A percentile compares a stretch with the other conserved stretches of the same genome.
Conservation (phyloP, 2,888 invertebrate genomes). For the Euphydryas editha region DNA sequence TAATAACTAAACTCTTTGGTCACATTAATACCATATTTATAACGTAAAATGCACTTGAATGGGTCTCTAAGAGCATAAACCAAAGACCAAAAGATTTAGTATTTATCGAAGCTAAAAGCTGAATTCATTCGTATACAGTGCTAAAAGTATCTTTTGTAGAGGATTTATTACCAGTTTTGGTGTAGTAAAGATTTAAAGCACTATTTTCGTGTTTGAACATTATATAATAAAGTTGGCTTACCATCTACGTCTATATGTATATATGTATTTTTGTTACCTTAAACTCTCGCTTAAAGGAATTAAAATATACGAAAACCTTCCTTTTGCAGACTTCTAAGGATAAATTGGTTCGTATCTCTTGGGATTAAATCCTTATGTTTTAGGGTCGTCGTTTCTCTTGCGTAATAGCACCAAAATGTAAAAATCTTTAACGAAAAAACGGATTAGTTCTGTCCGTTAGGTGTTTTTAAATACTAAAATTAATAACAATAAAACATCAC, state of each 20-base stretch:
- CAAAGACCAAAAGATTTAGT: slow-evolving; percentile 38
- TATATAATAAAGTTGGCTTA: slow-evolving; percentile 20
- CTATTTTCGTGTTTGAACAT: slow-evolving; percentile 39
- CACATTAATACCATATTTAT: slow-evolving; percentile 38
- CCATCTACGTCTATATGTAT: background rate
- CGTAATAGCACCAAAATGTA: background rate
- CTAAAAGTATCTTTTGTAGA: slow-evolving; percentile 43
- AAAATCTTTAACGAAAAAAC: background rate
- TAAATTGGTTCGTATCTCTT: background rate
- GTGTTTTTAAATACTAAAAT: too few relatives aligned
- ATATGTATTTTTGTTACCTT: slow-evolving; percentile 10
- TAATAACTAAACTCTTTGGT: slow-evolving; percentile 42
- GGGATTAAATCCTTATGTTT: slow-evolving; percentile 6
- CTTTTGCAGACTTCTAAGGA: background rate
- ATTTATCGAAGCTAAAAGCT: slow-evolving; percentile 43
- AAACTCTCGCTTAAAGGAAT: slow-evolving; percentile 10
- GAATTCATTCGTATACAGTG: slow-evolving; percentile 49
- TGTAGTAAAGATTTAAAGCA: slow-evolving; percentile 36
- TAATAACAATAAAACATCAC: too few relatives aligned
- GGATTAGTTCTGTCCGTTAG: too few relatives aligned
- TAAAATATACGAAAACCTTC: background rate
- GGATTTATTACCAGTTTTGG: slow-evolving; percentile 44
- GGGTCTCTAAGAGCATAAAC: slow-evolving; percentile 43
- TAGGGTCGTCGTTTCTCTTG: background rate
- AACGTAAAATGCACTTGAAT: slow-evolving; percentile 55